A percentile compares a stretch with the other conserved stretches of the same genome.
Conservation (phyloP, 2,888 invertebrate genomes). For the Halocaridina rubra region DNA sequence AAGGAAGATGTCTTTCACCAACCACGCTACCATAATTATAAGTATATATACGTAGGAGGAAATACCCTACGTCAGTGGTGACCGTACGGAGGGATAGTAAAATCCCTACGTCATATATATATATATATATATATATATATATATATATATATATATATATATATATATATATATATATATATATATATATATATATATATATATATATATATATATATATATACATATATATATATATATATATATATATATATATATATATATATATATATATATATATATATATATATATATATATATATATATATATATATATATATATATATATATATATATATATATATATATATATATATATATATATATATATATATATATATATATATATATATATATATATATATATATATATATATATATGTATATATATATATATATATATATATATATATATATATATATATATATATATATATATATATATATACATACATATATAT, state of each 20-base stretch:
- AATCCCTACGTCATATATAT: background rate
- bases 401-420: background rate
- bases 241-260: conserved; percentile 16
- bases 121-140: background rate
- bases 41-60: too few relatives aligned
- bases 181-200: conserved; percentile 3
- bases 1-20: too few relatives aligned
- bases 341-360: background rate
- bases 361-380: background rate
- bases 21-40: too few relatives aligned
- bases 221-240: background rate
- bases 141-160: background rate
- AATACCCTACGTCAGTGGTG: too few relatives aligned
- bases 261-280: background rate
- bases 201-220: background rate
- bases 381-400: background rate
- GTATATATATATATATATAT: background rate
- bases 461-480: background rate
- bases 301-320: background rate
- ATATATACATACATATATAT: background rate
- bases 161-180: conserved; percentile 24
- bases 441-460: background rate
- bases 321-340: background rate
- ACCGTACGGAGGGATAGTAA: too few relatives aligned
- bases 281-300: background rate